phyloP scores from a whole-genome alignment of 2,888 invertebrate genomes.

The Parnassius mnemosyne region DNA sequence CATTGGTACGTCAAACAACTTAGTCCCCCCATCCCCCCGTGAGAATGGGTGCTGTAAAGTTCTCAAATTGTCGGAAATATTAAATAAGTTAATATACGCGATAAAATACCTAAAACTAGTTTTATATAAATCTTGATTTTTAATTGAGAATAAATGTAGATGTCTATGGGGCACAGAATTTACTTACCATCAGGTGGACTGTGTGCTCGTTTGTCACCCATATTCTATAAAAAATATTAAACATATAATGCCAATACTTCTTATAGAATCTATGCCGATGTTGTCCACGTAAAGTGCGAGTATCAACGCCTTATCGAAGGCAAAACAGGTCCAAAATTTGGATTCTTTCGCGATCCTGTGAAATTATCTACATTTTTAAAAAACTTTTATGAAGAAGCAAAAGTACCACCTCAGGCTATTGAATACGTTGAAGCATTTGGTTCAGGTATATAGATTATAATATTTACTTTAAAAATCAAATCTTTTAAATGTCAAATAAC shows the following conservation, averaged over 20 bases:
- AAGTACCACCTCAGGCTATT: slow-evolving; percentile 83
- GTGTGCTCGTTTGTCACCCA: no score
- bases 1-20: no score
- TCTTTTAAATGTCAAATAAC: neutral
- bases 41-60: no score
- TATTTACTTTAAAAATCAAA: neutral
- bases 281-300: slow-evolving; percentile 85
- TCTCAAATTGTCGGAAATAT: no score
- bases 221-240: no score
- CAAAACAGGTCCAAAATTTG: slow-evolving; percentile 78
- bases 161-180: slow-evolving; percentile 53
- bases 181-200: no score
- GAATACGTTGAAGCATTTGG: slow-evolving; percentile 93
- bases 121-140: no score
- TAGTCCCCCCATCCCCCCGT: no score
- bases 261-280: slow-evolving; percentile 80
- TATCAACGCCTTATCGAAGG: slow-evolving; percentile 65
- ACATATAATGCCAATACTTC: neutral
- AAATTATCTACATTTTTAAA: slow-evolving; percentile 70
- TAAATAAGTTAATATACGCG: no score
- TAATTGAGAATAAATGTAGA: slow-evolving; percentile 86
- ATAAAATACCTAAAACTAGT: no score
- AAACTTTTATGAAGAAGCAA: slow-evolving; percentile 81
- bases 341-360: slow-evolving; percentile 75
- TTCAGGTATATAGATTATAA: slow-evolving; percentile 73